A percentile compares a stretch with the other conserved stretches of the same genome.
Evolutionary conservation across 2,797 vertebrate genomes (phyloP).

Genomic region (Vespertilio murinus): DNA sequence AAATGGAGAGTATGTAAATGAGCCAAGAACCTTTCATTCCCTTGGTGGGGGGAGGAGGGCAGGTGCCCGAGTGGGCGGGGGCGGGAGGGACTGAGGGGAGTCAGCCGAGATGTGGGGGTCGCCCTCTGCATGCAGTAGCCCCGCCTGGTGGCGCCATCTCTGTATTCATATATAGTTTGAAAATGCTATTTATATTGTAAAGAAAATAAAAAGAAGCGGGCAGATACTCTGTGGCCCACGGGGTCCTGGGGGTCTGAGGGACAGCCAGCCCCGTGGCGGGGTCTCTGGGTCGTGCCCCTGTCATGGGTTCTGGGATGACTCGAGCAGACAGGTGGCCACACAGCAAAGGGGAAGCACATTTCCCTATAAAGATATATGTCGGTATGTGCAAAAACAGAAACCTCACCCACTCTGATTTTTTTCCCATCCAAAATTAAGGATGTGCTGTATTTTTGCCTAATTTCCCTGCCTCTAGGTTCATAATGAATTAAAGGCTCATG

Average conservation of each 20-base stretch:
- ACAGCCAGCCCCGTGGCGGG: not conserved
- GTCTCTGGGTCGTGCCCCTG: not conserved
- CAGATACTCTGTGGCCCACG: not conserved
- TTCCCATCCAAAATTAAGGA: slow-evolving; percentile 66
- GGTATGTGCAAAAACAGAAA: slow-evolving; percentile 56
- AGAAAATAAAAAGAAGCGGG: not conserved
- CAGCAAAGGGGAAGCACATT: slow-evolving; percentile 46
- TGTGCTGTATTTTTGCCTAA: slow-evolving; percentile 76
- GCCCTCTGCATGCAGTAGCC: slow-evolving; percentile 42
- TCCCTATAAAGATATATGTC: slow-evolving; percentile 63
- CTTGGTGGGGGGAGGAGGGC: not conserved
- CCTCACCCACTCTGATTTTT: not conserved
- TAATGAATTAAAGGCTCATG: slow-evolving; percentile 82
- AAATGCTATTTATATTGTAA: slow-evolving; percentile 68
- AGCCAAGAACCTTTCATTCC: not conserved
- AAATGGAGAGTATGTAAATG: slow-evolving; percentile 21
- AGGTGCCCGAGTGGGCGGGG: not conserved
- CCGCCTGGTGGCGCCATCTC: not conserved
- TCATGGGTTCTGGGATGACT: slow-evolving; percentile 39
- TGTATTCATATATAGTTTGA: slow-evolving; percentile 50
- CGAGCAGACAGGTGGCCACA: slow-evolving; percentile 11
- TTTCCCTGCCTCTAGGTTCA: slow-evolving; percentile 75
- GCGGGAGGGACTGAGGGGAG: not conserved
- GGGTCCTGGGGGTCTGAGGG: not conserved
- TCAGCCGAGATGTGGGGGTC: not conserved